Percentiles rank a stretch among this genome's conserved stretches.
Conservation (phyloP, 2,888 invertebrate genomes). For the Proisotoma minuta region DNA sequence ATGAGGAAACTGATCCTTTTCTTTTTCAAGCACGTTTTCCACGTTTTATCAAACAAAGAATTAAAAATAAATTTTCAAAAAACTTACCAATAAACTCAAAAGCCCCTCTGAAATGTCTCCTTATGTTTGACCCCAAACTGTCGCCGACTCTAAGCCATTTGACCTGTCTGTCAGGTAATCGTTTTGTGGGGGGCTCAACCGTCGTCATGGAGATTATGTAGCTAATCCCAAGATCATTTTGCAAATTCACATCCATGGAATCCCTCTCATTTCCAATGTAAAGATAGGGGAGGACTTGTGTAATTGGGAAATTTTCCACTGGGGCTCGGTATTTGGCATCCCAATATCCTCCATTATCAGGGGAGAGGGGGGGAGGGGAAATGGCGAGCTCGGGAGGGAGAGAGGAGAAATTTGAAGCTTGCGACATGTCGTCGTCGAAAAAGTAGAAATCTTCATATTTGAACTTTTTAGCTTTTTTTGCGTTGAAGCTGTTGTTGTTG, state of each 20-base stretch:
- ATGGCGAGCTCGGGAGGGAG: slow-evolving; percentile 22
- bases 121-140: slow-evolving; percentile 77
- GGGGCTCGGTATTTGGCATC: too few species aligned
- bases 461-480: too few species aligned
- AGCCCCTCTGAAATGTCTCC: slow-evolving; percentile 82
- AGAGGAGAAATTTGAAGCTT: too few species aligned
- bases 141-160: slow-evolving; percentile 66
- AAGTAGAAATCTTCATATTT: slow-evolving; percentile 43
- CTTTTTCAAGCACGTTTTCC: too few species aligned
- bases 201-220: slow-evolving; percentile 41
- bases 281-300: slow-evolving; percentile 57
- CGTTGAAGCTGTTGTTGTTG: too few species aligned
- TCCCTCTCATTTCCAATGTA: slow-evolving; percentile 60
- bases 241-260: slow-evolving; percentile 54
- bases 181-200: neutral
- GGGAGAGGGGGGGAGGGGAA: slow-evolving; percentile 25
- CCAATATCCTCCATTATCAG: too few species aligned
- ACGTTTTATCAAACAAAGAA: neutral
- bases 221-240: slow-evolving; percentile 50
- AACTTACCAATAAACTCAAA: slow-evolving; percentile 79
- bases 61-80: neutral
- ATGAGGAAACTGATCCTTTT: neutral
- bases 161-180: neutral
- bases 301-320: slow-evolving; percentile 50
- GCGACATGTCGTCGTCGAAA: slow-evolving; percentile 1